These are phyloP conservation scores for Nemopilema nomurai DNA, from an alignment of 30 jellyfish, hydroid and myxozoan species.

Conservation along the genomic window DNA sequence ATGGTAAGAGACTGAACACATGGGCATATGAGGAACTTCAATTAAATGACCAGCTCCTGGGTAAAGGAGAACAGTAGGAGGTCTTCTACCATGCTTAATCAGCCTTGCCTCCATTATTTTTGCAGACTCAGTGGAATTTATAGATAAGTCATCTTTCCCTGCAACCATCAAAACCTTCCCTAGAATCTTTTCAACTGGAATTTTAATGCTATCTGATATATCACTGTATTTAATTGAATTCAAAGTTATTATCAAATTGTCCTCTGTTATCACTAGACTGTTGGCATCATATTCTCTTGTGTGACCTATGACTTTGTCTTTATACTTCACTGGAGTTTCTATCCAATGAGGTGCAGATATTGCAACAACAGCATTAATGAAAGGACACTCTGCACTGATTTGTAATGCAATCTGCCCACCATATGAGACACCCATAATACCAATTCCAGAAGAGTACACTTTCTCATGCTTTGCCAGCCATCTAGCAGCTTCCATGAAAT, in stretches of 20 bases:
- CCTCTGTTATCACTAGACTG: background rate
- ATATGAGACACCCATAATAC: slow-evolving; percentile 50
- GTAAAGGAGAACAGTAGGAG: slow-evolving; percentile 19
- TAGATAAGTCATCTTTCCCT: slow-evolving; percentile 44
- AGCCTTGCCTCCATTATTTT: slow-evolving; percentile 26
- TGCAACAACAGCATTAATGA: slow-evolving; percentile 43
- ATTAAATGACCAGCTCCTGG: slow-evolving; percentile 81
- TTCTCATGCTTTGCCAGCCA: slow-evolving; percentile 59
- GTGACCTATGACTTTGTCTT: slow-evolving; percentile 11
- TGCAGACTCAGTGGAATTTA: background rate
- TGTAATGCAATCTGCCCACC: slow-evolving; percentile 69
- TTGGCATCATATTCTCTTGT: background rate
- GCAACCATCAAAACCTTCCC: slow-evolving; percentile 27
- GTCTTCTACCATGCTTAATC: background rate
- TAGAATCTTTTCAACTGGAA: slow-evolving; percentile 42
- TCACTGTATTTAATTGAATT: background rate
- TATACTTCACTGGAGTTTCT: slow-evolving; percentile 11
- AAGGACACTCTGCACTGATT: slow-evolving; percentile 34
- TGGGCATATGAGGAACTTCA: slow-evolving; percentile 83
- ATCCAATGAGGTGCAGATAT: slow-evolving; percentile 11
- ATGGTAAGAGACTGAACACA: slow-evolving; percentile 45
- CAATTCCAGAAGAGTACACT: slow-evolving; percentile 52
- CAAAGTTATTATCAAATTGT: background rate
- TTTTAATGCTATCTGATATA: background rate
- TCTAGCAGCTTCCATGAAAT: slow-evolving; percentile 54